These are phyloP conservation scores for Scaptodrosophila latifasciaeformis DNA, from an alignment of 2,888 invertebrate genomes.

Conservation along the genomic window DNA sequence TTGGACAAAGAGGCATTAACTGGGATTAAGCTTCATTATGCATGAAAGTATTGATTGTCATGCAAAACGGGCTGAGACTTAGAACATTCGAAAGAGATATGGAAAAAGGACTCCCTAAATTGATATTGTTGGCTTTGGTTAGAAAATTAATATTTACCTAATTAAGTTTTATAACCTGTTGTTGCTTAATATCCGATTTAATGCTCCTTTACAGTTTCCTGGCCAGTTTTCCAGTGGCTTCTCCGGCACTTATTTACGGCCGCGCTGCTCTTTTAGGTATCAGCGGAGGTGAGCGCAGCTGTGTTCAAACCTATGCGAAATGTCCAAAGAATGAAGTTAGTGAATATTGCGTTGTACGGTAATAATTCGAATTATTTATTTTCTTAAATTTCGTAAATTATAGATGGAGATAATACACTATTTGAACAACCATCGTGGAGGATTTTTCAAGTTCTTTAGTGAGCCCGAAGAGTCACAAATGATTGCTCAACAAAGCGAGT, in stretches of 20 bases:
- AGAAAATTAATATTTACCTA: slow-evolving; percentile 51
- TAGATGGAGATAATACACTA: slow-evolving; percentile 84
- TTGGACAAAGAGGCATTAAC: slow-evolving; percentile 44
- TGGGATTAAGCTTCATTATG: slow-evolving; percentile 65
- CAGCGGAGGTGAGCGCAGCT: slow-evolving; percentile 76
- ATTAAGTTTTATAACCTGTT: slow-evolving; percentile 52
- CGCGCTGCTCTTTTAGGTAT: slow-evolving; percentile 85
- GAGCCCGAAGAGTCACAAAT: slow-evolving; percentile 74
- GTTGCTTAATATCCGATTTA: neutral
- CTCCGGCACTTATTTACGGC: slow-evolving; percentile 83
- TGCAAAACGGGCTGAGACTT: slow-evolving; percentile 53
- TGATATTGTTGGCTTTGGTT: slow-evolving; percentile 53
- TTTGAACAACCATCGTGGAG: slow-evolving; percentile 89
- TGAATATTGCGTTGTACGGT: neutral
- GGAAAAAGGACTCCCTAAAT: slow-evolving; percentile 33
- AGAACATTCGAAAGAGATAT: slow-evolving; percentile 8
- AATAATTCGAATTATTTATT: too few species aligned
- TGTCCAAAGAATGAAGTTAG: slow-evolving; percentile 81
- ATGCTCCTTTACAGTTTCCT: slow-evolving; percentile 55
- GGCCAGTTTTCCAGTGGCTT: slow-evolving; percentile 73
- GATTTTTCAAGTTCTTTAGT: slow-evolving; percentile 87
- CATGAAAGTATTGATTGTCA: slow-evolving; percentile 56
- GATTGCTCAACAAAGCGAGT: slow-evolving; percentile 34
- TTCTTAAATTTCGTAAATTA: neutral
- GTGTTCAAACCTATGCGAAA: slow-evolving; percentile 79